Base-by-base conservation (phyloP, 2,113 vertebrate genomes). In the Pollachius pollachius region DNA sequence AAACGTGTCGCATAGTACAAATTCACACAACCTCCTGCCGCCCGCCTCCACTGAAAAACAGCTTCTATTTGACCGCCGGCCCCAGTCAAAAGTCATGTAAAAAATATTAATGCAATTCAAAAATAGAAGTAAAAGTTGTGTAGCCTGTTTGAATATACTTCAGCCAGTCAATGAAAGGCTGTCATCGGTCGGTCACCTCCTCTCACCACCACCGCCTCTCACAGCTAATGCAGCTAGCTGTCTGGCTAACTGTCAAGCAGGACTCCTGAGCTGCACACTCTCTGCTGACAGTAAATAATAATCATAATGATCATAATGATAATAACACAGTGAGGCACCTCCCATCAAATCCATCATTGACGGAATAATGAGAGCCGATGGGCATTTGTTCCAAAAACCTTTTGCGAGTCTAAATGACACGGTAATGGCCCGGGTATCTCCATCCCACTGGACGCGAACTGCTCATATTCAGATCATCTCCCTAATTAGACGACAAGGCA, bases 1-100 rank as follows among this genome's bases (percentile, higher is more conserved):
- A 91, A 91, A 92, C 88, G 91, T 87, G 91, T 76, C 79, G 89
- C 85, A 87, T 77, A 84, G 90, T 81, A 5, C 84, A 92, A 90
- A 89, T 79, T 90, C 87, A 74, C 85, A 89, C 87, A 82, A 76
- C 85, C 90, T 90, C 89, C 86, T 79, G 86, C 89, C 87, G 81
- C 86, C 84, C 87, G 85, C 85, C 75, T 75, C 87, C 90, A 66
- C 78, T 91, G 89, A 90, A 85, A 92, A 89, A 89, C 85, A 78
- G 87, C 71, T 92, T 90, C 86, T 85, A 90, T 89, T 87, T 92
- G 90, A 91, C 71, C 87, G 84, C 77, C 67, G 23, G 18, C 71
- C 72, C 57, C 65, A 87, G 82, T 80, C 72, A 78, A 82, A 81
- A 88, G 84, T 81, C 30, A 34, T 34, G 30, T 34, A 34, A 85